Conservation (phyloP, 2,113 vertebrate genomes). For the Butastur rufipennis region DNA sequence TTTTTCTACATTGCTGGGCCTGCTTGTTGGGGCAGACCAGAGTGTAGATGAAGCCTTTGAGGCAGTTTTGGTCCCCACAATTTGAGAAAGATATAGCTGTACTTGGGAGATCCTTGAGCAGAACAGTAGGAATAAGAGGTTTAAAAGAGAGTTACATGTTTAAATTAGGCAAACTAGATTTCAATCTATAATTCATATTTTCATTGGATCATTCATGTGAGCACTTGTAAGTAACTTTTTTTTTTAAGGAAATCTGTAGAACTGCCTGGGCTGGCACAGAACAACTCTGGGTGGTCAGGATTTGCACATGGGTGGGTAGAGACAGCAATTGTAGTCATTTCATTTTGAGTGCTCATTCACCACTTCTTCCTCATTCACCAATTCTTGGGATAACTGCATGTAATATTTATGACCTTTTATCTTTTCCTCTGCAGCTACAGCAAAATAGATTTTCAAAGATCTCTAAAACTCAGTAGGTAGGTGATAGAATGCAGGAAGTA, state of each 20-base stretch:
- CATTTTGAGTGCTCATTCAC: neutral
- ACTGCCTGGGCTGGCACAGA: neutral
- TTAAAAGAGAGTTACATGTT: neutral
- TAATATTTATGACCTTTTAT: neutral
- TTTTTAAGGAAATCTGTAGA: neutral
- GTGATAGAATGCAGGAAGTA: neutral
- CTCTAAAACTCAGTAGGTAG: neutral
- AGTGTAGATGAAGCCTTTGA: neutral
- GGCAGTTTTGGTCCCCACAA: neutral
- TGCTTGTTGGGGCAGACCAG: neutral
- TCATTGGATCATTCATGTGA: neutral
- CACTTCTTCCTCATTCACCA: neutral
- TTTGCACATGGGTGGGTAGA: neutral
- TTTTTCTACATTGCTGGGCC: neutral
- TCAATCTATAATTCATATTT: neutral
- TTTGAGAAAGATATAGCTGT: fast-evolving
- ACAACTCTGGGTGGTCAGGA: neutral
- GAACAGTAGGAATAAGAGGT: neutral
- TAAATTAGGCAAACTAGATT: neutral
- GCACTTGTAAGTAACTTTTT: neutral
- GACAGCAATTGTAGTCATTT: neutral
- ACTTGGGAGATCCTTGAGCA: neutral
- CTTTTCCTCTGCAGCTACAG: neutral
- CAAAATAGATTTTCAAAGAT: neutral
- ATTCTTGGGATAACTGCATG: neutral